These are phyloP conservation scores for Peromyscus nudipes DNA, from an alignment of 2,797 vertebrate species.

Conservation along the genomic window DNA sequence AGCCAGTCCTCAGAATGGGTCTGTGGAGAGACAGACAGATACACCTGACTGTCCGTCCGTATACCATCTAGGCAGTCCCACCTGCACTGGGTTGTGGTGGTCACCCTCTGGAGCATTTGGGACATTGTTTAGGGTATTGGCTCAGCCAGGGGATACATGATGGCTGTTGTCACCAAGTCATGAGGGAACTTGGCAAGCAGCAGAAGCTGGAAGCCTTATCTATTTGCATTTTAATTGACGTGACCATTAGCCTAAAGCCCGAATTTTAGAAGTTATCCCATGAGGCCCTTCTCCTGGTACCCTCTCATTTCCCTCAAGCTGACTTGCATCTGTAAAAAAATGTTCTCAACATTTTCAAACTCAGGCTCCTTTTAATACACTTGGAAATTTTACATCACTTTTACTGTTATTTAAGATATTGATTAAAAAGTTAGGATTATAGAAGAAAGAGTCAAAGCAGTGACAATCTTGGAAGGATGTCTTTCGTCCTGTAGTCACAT, in stretches of 20 bases:
- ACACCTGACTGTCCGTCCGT: background rate
- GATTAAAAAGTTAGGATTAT: slow-evolving; percentile 52
- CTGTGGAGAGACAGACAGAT: background rate
- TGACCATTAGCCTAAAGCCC: slow-evolving; percentile 66
- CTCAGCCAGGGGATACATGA: background rate
- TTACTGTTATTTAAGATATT: slow-evolving; percentile 64
- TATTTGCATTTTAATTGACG: slow-evolving; percentile 78
- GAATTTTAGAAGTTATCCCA: slow-evolving; percentile 70
- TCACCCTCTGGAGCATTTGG: background rate
- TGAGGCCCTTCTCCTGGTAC: slow-evolving; percentile 48
- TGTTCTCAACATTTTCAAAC: slow-evolving; percentile 51
- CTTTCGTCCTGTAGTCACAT: background rate
- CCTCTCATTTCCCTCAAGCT: slow-evolving; percentile 64
- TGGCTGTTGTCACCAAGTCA: slow-evolving; percentile 59
- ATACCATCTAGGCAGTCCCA: too few species aligned
- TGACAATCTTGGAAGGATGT: background rate
- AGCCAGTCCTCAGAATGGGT: background rate
- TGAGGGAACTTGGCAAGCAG: slow-evolving; percentile 59
- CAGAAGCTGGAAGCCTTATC: slow-evolving; percentile 59
- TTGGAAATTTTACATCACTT: slow-evolving; percentile 25
- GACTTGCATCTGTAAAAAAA: slow-evolving; percentile 60
- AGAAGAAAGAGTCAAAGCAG: slow-evolving; percentile 6
- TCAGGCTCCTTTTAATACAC: slow-evolving; percentile 24
- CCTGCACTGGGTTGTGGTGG: background rate
- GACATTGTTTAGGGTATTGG: slow-evolving; percentile 35